Evolutionary conservation across 2,888 invertebrate species (phyloP), one percentile per base, ranked within the genome.

Genomic region (Celastrina argiolus): DNA sequence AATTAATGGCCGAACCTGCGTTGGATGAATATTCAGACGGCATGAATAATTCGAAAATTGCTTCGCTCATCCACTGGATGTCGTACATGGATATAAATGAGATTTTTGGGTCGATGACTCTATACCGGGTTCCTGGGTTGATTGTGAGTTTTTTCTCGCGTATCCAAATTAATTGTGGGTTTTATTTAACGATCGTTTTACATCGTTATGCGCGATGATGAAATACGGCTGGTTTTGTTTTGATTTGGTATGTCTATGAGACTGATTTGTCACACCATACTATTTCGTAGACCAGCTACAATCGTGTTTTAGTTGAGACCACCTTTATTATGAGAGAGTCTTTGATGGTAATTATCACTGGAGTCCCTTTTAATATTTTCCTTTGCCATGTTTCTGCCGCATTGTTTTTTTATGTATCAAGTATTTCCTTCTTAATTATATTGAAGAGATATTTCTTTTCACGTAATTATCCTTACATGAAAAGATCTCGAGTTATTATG

Each of bases 1-100:
- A 87, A 88, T 89, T 88, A 87, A 86, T 83, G 84, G 86, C 84
- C 84, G 85, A 71, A 81, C 79, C 80, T 79, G 80, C 80, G 82
- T 76, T 78, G 79, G 77, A 83, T 87, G 86, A 88, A 89, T 89
- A 89, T 89, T 88, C 87, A 86, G 81, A 70, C 75, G 74, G 80
- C 80, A 86, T 88, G 83, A 84, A 85, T 85, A 87, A 87, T 85
- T 80, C 81, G 81, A 77, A 84, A 82, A 84, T 84, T 79, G 76
- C 81, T 78, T 81, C 81, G 76, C 76, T 78, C 81, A 77, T 77
- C 80, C 74, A 78, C 79, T 84, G 83, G 81, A 84, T 84, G 84
- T 84, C 45, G 18, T 45, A 45, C 75, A 72, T 74, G 79, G 77
- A 77, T 83, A 83, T 83, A 82, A 78, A 74, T 75, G 73, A 71